A percentile compares a stretch with the other conserved stretches of the same genome.
phyloP scores from a whole-genome alignment of 2,113 vertebrate genomes.

The Sander vitreus region DNA sequence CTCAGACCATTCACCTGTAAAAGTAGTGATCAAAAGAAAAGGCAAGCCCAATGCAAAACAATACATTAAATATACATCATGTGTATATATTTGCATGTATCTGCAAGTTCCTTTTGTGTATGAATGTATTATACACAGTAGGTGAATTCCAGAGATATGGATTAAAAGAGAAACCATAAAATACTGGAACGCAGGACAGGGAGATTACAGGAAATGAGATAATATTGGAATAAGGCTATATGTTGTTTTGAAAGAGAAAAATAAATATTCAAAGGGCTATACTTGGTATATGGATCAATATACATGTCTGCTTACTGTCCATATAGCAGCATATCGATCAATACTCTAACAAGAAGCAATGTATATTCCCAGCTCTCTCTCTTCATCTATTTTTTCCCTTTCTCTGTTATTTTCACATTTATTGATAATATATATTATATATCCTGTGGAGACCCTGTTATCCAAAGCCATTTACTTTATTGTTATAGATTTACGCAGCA shows the following conservation, averaged over 20 bases:
- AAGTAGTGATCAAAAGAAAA: constrained; percentile 34
- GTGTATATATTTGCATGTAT: neutral
- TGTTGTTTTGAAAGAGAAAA: constrained; percentile 57
- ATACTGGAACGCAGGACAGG: constrained; percentile 4
- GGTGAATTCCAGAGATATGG: neutral
- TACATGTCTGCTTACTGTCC: constrained; percentile 63
- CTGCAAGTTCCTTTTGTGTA: neutral
- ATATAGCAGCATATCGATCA: constrained; percentile 62
- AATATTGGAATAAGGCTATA: constrained; percentile 29
- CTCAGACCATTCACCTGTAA: constrained; percentile 50
- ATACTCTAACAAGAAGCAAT: constrained; percentile 66
- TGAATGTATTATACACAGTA: neutral
- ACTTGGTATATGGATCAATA: constrained; percentile 59
- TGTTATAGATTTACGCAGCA: constrained; percentile 53
- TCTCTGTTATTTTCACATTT: constrained; percentile 53
- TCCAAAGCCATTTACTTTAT: constrained; percentile 54
- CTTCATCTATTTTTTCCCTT: constrained; percentile 32
- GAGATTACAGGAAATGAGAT: constrained; percentile 36
- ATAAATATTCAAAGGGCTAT: constrained; percentile 57
- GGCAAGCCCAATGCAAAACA: constrained; percentile 15
- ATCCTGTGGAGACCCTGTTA: constrained; percentile 48
- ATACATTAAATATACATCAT: constrained; percentile 2
- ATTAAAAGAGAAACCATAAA: constrained; percentile 24
- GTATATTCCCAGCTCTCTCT: constrained; percentile 49
- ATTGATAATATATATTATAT: constrained; percentile 56